Conservation (phyloP, 1,140 invertebrate genomes). For the Ruditapes philippinarum region DNA sequence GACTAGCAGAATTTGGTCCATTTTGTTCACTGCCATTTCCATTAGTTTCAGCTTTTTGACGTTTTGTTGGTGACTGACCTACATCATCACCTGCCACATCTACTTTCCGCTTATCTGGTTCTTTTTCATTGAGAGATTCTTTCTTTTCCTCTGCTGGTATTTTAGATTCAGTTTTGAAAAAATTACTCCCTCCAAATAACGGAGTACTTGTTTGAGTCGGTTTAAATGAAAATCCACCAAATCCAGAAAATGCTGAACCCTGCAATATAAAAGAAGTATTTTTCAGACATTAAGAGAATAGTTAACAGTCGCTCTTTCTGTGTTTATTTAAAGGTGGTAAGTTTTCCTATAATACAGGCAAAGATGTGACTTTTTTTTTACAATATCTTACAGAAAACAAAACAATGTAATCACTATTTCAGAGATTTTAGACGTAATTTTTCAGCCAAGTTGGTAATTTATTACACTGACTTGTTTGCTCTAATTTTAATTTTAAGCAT, state of each 20-base stretch:
- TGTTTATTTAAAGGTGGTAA: too few species aligned
- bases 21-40: slow-evolving; percentile 59
- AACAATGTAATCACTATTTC: too few species aligned
- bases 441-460: too few species aligned
- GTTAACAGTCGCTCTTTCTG: too few species aligned
- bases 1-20: slow-evolving; percentile 4
- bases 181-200: slow-evolving; percentile 43
- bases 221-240: slow-evolving; percentile 74
- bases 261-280: slow-evolving; percentile 23
- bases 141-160: slow-evolving; percentile 50
- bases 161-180: slow-evolving; percentile 64
- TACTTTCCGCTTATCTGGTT: slow-evolving; percentile 33
- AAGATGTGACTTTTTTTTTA: too few species aligned
- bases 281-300: too few species aligned
- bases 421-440: too few species aligned
- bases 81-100: not conserved
- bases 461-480: too few species aligned
- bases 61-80: not conserved
- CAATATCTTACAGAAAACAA: too few species aligned
- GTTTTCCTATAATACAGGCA: too few species aligned
- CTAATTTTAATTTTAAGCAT: too few species aligned
- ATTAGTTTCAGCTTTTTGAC: slow-evolving; percentile 1
- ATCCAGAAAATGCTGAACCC: slow-evolving; percentile 65
- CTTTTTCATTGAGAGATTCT: slow-evolving; percentile 2
- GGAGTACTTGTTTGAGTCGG: slow-evolving; percentile 72